phyloP scores from a whole-genome alignment of 2,888 invertebrate species.

The Petrolisthes cinctipes region DNA sequence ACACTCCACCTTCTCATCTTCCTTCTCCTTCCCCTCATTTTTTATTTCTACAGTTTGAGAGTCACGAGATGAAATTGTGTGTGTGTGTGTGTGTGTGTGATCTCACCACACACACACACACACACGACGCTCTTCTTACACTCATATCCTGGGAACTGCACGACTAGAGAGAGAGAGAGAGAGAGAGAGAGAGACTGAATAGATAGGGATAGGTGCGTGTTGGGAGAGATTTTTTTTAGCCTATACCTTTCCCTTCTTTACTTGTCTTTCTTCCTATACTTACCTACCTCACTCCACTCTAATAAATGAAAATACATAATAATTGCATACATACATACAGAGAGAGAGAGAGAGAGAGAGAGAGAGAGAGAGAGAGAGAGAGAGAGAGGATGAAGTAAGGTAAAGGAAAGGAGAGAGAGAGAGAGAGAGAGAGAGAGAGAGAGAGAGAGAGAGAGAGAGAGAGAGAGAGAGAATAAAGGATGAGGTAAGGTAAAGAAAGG shows the following conservation, averaged over 20 bases:
- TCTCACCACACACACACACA: not conserved
- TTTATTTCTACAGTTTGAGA: not conserved
- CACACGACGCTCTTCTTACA: not conserved
- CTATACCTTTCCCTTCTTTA: not conserved
- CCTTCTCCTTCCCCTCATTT: not conserved
- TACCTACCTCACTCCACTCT: not conserved
- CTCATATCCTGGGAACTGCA: not conserved
- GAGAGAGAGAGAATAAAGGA: not conserved
- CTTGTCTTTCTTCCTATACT: not conserved
- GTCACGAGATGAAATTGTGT: too few species aligned
- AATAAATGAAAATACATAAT: not conserved
- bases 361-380: not conserved
- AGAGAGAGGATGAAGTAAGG: not conserved
- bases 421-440: not conserved
- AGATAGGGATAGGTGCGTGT: not conserved
- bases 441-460: not conserved
- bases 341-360: not conserved
- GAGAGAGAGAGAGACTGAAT: not conserved
- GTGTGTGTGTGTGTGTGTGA: not conserved
- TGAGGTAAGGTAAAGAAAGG: not conserved
- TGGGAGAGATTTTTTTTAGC: not conserved
- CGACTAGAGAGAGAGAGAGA: slow-evolving; percentile 9
- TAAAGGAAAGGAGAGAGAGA: not conserved
- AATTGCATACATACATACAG: not conserved
- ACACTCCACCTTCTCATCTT: not conserved